Base-by-base conservation (phyloP, 2,888 invertebrate genomes). In the Nymphalis polychloros region DNA sequence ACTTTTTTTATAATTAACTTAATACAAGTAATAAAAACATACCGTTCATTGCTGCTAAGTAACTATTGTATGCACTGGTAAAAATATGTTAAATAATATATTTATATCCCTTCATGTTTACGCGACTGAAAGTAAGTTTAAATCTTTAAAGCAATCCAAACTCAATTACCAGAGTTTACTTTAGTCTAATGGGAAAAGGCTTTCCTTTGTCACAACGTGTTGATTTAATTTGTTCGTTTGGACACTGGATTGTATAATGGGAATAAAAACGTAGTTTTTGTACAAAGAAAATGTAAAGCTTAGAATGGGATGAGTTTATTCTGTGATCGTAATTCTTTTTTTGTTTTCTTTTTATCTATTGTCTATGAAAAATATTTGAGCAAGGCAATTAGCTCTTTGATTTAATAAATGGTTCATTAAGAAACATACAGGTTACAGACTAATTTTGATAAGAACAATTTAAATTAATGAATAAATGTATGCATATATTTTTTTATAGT, bases 141-240 rank as follows among this genome's bases (percentile, higher is more conserved):
- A 89, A 89, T 89, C 87, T 89, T 88, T 89, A 86, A 89, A 88
- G 87, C 89, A 86, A 89, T 90, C 83, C 85, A 87, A 90, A 90
- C 85, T 90, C 90, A 89, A 90, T 90, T 89, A 90, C 88, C 82
- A 85, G 76, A 83, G 88, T 90, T 89, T 89, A 82, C 87, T 86
- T 86, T 86, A 67, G 80, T 81, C 84, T 88, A 89, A 89, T 89
- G 86, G 41, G 86, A 86, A 85, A 85, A 84, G 85, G 84, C 76
- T 82, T 82, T 81, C 76, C 82, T 88, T 88, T 90, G 89, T 88
- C 83, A 78, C 78, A 75, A 77, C 79, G 72, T 75, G 75, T 82
- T 81, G 82, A 86, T 86, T 89, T 87, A 84, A 86, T 84, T 85
- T 84, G 80, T 84, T 84, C 84, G 82, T 79, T 81, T 78, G 79